These are phyloP conservation scores for Echinarachnius parma DNA, from an alignment of 53 echinoderm and acorn worm genomes.

Conservation along the genomic window DNA sequence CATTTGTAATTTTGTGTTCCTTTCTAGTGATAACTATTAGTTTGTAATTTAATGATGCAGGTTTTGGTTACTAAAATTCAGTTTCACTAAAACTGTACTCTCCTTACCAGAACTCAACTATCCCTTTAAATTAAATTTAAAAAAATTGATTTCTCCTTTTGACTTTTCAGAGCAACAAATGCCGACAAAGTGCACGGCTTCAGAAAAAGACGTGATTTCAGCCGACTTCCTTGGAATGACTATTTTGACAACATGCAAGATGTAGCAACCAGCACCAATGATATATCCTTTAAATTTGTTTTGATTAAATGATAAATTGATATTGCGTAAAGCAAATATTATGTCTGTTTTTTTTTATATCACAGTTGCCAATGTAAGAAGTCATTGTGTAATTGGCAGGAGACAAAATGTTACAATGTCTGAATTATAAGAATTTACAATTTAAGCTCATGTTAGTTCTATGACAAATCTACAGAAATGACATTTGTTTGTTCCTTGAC, in stretches of 20 bases:
- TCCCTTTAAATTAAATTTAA: neutral
- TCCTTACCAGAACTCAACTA: neutral
- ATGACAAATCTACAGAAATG: neutral
- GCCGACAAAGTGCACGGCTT: conserved; percentile 30
- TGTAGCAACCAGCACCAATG: conserved; percentile 65
- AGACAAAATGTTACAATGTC: neutral
- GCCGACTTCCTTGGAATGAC: conserved; percentile 74
- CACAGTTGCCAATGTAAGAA: too few species aligned
- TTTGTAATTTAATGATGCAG: too few species aligned
- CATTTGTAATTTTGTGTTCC: too few species aligned
- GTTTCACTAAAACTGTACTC: neutral
- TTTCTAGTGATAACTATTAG: too few species aligned
- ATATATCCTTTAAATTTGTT: conserved; percentile 76
- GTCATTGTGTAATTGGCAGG: too few species aligned
- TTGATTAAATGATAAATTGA: neutral
- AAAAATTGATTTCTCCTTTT: neutral
- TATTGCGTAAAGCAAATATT: neutral
- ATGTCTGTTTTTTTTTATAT: neutral
- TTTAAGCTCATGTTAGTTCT: neutral
- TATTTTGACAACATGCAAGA: conserved; percentile 78
- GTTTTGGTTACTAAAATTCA: too few species aligned
- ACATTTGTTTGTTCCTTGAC: conserved; percentile 41
- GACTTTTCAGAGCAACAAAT: neutral
- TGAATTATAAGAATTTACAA: neutral
- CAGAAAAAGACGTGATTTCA: conserved; percentile 77